Base-by-base conservation (phyloP, 2,113 vertebrate genomes). In the Boulengeromyrus knoepffleri region DNA sequence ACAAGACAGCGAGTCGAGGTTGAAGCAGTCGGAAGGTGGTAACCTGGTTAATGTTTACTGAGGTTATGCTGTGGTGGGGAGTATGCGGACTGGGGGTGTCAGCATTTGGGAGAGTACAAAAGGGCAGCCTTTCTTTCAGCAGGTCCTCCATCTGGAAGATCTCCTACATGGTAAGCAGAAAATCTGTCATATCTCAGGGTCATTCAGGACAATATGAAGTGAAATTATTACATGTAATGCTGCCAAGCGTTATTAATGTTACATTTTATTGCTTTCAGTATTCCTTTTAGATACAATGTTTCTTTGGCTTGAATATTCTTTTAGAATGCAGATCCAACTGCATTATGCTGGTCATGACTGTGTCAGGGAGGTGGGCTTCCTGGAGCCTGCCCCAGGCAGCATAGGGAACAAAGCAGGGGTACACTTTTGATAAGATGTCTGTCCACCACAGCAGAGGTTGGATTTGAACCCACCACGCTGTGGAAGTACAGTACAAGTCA, bases 61-160 rank as follows among this genome's bases (percentile, higher is more conserved):
- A 62, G 42, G 39, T 13, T 6, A 39, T 15, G 13, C 5, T 15
- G 17, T 24, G 7, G 5, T 39, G 27, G 10, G 6, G 13, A 21
- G 31, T 21, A 36, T 36, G 45, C 2, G 53, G 27, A 58, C 93
- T 89, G 4, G 13, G 17, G 0, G 2, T 39, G 87, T 93, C 92
- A 89, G n/a, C 88, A 3, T 88, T 90, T 8, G 70, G 45, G 42
- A 66, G 52, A 36, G 66, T 90, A 95, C 95, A 96, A 92, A 95
- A 93, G 21, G 74, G 47, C 66, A 7, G n/a, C 0, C 6, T 31
- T 89, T 89, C 74, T 10, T 66, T 1, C 42, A 45, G 2, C 46
- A 49, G 47, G 45, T 49, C 27, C 52, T 88, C 83, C 39, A 31
- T 46, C 83, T 21, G 84, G 53, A 85, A 87, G 50, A 85, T 87